phyloP scores from a whole-genome alignment of 2,113 vertebrate species.

The Hirundichthys speculiger region DNA sequence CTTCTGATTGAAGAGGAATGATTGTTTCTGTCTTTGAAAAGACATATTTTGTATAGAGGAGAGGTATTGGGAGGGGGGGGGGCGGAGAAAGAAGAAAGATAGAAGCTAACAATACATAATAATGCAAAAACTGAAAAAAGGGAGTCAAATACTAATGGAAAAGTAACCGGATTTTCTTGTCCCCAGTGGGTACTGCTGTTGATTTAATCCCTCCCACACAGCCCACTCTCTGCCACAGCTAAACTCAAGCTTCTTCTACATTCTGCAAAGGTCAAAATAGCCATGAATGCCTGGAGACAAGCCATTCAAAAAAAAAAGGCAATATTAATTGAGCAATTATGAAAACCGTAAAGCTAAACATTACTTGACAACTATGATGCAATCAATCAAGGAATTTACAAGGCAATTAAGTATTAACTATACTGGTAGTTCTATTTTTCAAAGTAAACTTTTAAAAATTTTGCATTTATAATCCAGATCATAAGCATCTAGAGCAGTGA shows the following conservation, averaged over 20 bases:
- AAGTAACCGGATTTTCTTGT: slow-evolving; percentile 36
- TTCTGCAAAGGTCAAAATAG: slow-evolving; percentile 51
- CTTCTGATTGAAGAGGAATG: slow-evolving; percentile 66
- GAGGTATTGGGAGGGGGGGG: slow-evolving; percentile 2
- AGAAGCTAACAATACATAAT: background rate
- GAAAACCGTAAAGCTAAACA: slow-evolving; percentile 22
- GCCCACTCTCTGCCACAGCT: slow-evolving; percentile 41
- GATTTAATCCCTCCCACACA: slow-evolving; percentile 58
- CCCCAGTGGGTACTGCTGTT: slow-evolving; percentile 46
- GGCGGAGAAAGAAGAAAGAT: slow-evolving; percentile 5
- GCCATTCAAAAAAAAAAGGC: slow-evolving; percentile 13
- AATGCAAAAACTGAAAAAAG: slow-evolving; percentile 20
- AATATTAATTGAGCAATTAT: slow-evolving; percentile 21
- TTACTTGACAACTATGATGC: slow-evolving; percentile 19
- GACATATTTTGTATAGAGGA: slow-evolving; percentile 34
- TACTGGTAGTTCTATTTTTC: background rate
- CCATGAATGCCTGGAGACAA: slow-evolving; percentile 35
- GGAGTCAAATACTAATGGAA: slow-evolving; percentile 37
- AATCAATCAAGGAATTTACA: background rate
- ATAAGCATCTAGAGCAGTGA: too few species aligned
- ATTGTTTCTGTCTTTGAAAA: slow-evolving; percentile 76
- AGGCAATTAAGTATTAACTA: background rate
- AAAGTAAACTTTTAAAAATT: slow-evolving; percentile 3
- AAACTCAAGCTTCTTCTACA: slow-evolving; percentile 48
- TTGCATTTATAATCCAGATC: background rate